Conservation (phyloP, 2,888 invertebrate genomes). For the Heliconius ismenius region DNA sequence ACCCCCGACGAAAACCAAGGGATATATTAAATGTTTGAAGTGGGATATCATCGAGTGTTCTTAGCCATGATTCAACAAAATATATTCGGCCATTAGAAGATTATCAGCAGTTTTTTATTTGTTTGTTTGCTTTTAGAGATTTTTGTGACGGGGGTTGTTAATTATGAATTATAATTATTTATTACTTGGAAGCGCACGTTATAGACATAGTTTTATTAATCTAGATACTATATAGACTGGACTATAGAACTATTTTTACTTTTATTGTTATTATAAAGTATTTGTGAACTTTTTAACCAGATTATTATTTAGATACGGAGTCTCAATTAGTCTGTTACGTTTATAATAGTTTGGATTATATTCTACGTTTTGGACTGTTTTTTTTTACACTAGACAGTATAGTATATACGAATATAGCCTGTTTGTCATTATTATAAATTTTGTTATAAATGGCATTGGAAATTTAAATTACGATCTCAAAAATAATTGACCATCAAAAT, state of each 20-base stretch:
- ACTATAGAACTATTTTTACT: not conserved
- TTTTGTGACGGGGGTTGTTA: not conserved
- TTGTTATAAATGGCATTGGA: not conserved
- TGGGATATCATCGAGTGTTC: not conserved
- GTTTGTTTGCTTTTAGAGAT: not conserved
- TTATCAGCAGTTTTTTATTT: not conserved
- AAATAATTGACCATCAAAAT: not conserved
- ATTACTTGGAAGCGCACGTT: slow-evolving; percentile 24
- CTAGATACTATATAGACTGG: slow-evolving; percentile 12
- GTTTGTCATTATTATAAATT: slow-evolving; percentile 2
- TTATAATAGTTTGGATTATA: slow-evolving; percentile 1
- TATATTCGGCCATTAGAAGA: not conserved
- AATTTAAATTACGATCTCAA: not conserved
- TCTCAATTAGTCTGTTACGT: not conserved
- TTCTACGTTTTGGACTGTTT: slow-evolving; percentile 10
- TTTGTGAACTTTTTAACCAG: not conserved
- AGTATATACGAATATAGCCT: slow-evolving; percentile 2
- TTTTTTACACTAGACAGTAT: slow-evolving; percentile 9
- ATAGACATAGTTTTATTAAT: not conserved
- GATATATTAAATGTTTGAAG: too few relatives aligned
- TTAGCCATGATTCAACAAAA: not conserved
- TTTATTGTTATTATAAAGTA: not conserved
- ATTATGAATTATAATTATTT: not conserved
- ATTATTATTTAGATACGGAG: not conserved
- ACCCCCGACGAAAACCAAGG: not conserved